Percentiles rank a stretch among this genome's conserved stretches.
Conservation (phyloP, 2,113 vertebrate species). For the Epinephelus lanceolatus region DNA sequence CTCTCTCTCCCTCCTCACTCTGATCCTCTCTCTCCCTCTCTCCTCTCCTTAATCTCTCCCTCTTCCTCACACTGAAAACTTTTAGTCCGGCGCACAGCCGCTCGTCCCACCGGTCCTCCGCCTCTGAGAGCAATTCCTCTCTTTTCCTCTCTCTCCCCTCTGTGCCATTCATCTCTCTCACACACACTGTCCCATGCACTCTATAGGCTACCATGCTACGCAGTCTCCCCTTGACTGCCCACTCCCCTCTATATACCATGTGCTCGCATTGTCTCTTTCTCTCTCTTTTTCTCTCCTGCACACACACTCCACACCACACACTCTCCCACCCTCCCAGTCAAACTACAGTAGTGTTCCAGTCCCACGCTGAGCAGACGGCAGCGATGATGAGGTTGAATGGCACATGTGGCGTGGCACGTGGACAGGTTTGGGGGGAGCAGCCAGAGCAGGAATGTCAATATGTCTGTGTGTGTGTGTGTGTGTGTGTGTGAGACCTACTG, state of each 20-base stretch:
- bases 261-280: slow-evolving; percentile 60
- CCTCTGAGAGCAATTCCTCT: slow-evolving; percentile 49
- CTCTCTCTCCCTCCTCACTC: slow-evolving; percentile 48
- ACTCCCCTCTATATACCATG: slow-evolving; percentile 52
- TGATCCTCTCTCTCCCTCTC: slow-evolving; percentile 48
- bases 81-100: slow-evolving; percentile 68
- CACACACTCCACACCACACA: slow-evolving; percentile 41
- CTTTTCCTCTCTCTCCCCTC: slow-evolving; percentile 9
- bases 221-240: slow-evolving; percentile 58
- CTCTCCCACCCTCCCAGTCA: slow-evolving; percentile 76
- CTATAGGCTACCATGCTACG: slow-evolving; percentile 58
- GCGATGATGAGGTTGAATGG: slow-evolving; percentile 68
- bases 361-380: slow-evolving; percentile 59
- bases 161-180: slow-evolving; percentile 12
- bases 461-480: slow-evolving; percentile 18
- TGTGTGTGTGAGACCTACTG: slow-evolving; percentile 9
- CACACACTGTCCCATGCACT: slow-evolving; percentile 56
- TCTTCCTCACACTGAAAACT: slow-evolving; percentile 75
- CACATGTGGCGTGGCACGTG: slow-evolving; percentile 18
- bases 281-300: slow-evolving; percentile 39
- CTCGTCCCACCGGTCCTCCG: slow-evolving; percentile 55
- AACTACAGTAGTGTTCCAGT: slow-evolving; percentile 79
- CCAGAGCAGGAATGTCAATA: slow-evolving; percentile 23
- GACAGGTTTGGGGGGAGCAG: slow-evolving; percentile 12
- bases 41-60: slow-evolving; percentile 40